phyloP scores from a whole-genome alignment of 2,797 vertebrate species.

The Avahi laniger region DNA sequence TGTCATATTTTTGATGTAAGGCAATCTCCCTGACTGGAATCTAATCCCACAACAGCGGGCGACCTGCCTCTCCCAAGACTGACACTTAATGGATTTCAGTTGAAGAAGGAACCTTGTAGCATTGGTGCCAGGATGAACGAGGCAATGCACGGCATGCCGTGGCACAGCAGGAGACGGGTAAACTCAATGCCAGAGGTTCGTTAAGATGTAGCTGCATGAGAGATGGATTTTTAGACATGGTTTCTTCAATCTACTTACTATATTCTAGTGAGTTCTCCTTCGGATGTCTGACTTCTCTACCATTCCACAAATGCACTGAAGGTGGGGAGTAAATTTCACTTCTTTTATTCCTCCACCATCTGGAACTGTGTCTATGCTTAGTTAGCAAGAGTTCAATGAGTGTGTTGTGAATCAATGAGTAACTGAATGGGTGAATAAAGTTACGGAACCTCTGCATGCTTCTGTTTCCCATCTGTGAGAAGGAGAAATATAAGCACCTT shows the following conservation, averaged over 20 bases:
- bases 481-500: background rate
- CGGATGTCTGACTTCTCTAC: background rate
- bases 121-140: background rate
- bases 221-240: background rate
- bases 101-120: background rate
- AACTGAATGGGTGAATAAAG: background rate
- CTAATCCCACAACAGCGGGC: background rate
- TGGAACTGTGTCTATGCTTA: background rate
- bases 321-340: background rate
- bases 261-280: background rate
- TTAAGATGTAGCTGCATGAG: background rate
- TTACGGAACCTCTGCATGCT: background rate
- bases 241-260: background rate
- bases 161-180: background rate
- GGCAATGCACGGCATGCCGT: too few species aligned
- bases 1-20: background rate
- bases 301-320: background rate
- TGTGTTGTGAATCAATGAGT: background rate
- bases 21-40: background rate
- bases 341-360: background rate
- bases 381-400: background rate
- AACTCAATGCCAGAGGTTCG: background rate
- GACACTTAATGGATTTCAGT: background rate
- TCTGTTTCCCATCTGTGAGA: background rate
- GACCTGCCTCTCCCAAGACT: background rate